Evolutionary conservation across 2,888 invertebrate genomes (phyloP).

Genomic region (Drosophila neoperkinsi): DNA sequence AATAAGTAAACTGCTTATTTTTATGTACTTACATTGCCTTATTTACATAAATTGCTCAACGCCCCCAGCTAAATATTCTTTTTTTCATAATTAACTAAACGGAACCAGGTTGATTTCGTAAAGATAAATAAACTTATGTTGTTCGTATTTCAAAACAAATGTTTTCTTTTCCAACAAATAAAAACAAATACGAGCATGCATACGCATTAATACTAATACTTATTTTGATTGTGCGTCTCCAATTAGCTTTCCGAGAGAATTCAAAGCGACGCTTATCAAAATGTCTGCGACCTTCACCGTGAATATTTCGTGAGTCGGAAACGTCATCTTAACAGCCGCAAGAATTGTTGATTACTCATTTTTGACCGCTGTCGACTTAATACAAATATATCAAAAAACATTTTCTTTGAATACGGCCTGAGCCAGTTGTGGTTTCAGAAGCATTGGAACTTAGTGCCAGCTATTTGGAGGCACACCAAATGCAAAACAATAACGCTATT

Average conservation of each 20-base stretch:
- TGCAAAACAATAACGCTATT: background rate
- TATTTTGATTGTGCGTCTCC: conserved; percentile 46
- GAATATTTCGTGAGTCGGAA: conserved; percentile 29
- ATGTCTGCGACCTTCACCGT: background rate
- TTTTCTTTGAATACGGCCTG: background rate
- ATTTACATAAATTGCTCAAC: conserved; percentile 1
- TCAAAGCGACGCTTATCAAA: background rate
- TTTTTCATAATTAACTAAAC: conserved; percentile 3
- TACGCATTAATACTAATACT: conserved; percentile 14
- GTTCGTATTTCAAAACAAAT: background rate
- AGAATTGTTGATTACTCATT: conserved; percentile 46
- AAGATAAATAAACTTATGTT: background rate
- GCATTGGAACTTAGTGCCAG: background rate
- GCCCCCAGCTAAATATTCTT: background rate
- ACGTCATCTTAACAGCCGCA: background rate
- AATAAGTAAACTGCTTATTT: background rate
- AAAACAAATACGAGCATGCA: conserved; percentile 1
- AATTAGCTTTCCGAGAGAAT: conserved; percentile 24
- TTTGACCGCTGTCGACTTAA: conserved; percentile 22
- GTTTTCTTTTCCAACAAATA: background rate
- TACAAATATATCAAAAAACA: conserved; percentile 4
- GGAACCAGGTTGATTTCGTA: conserved; percentile 53
- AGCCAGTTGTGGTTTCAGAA: background rate
- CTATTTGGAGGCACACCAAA: background rate
- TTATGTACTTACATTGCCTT: background rate